Base-by-base conservation (phyloP, 2,888 invertebrate species). In the Drosophila rellima region DNA sequence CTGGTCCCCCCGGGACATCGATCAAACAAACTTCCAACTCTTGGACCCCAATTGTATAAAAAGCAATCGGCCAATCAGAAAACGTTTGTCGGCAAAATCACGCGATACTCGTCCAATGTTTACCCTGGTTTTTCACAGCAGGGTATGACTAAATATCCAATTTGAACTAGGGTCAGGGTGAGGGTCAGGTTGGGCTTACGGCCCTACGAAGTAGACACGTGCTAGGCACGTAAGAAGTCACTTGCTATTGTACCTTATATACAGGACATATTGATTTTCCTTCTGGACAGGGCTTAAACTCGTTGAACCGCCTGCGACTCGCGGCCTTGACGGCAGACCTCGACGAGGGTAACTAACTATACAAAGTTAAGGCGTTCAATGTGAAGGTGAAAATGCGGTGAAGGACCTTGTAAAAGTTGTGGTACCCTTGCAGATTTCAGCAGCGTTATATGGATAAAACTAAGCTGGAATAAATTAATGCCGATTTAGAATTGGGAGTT, bases 261-360 rank as follows among this genome's bases (percentile, higher is more conserved):
- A 72, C 79, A 70, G 51, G 57, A 57, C 56, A 62, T 82, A 88
- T 88, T 71, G 74, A 74, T 81, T 76, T 75, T 82, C 70, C 77
- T 62, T 74, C 64, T 72, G 70, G 48, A 45, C 6, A 15, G 31
- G 10, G 40, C 70, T 78, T 73, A 85, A 78, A 78, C 88, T 70
- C 80, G 80, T 76, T 89, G 89, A 89, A 86, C 85, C 87, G 88
- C 88, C 78, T 82, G 71, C 56, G 76, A 52, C 62, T 52, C 61
- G 70, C 71, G 88, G 71, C 86, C 88, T 88, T 89, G 82, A 71
- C 50, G 20, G 54, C 42, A 40, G 57, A 35, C 57, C 59, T 18
- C 56, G 40, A 13, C 17, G 42, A 57, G 70, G 86, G 65, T 48
- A 82, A 86, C 64, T 23, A 72, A 57, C 70, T 42, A 56, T 59